Evolutionary conservation across 1,140 invertebrate species (phyloP).

Genomic region (Neodiprion fabricii): DNA sequence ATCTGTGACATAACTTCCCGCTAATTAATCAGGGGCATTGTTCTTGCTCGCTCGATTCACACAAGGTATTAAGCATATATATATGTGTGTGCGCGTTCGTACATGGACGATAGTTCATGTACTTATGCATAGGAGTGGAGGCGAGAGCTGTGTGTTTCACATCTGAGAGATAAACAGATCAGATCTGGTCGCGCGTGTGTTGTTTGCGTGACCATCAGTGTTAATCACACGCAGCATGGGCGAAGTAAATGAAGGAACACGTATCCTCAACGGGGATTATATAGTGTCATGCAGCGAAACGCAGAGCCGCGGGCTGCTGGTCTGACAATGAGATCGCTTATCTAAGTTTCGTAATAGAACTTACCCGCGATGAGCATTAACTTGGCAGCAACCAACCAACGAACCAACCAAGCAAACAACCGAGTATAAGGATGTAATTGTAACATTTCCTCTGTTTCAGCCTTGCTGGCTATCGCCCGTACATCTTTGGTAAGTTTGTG

Average conservation of each 20-base stretch:
- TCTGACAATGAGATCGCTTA: not conserved
- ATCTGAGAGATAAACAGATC: not conserved
- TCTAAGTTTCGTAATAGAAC: not conserved
- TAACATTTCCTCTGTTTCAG: slow-evolving; percentile 46
- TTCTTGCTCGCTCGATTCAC: slow-evolving; percentile 15
- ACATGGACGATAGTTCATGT: no score
- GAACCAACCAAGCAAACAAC: no score
- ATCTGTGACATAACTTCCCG: slow-evolving; percentile 58
- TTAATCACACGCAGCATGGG: no score
- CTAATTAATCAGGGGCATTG: slow-evolving; percentile 59
- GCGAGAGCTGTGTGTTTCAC: not conserved
- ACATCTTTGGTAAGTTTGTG: slow-evolving; percentile 51
- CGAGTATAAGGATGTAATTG: not conserved
- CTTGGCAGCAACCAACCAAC: not conserved
- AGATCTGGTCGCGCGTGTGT: not conserved
- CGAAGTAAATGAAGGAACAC: not conserved
- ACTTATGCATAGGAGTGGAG: no score
- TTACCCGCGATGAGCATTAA: not conserved
- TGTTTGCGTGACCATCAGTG: not conserved
- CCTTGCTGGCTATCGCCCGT: slow-evolving; percentile 50
- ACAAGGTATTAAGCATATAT: not conserved
- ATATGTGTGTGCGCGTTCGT: no score
- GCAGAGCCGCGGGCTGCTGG: not conserved
- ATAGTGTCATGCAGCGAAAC: not conserved
- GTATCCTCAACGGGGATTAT: not conserved